Evolutionary conservation across 2,113 vertebrate species (phyloP).

Genomic region (Antechinus flavipes): DNA sequence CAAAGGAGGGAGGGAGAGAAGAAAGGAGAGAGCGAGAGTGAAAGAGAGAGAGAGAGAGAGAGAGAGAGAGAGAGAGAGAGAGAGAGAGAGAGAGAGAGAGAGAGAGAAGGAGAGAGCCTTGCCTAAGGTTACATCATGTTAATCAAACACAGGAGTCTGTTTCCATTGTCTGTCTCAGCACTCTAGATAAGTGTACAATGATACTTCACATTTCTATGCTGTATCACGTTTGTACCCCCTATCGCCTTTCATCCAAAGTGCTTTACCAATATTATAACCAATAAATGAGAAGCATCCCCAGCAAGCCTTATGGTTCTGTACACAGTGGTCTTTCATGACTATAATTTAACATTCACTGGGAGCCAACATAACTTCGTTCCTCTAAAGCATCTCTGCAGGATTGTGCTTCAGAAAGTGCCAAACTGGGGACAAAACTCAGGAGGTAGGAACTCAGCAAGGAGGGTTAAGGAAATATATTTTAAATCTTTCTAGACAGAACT

Average conservation of each 20-base stretch:
- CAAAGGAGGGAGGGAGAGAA: neutral
- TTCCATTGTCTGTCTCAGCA: conserved; percentile 15
- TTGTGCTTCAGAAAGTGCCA: neutral
- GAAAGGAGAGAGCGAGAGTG: too few relatives aligned
- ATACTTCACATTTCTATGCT: neutral
- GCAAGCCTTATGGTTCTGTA: neutral
- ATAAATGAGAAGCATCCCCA: neutral
- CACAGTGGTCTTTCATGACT: neutral
- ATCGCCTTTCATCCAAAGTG: conserved; percentile 63
- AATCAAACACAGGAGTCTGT: conserved; percentile 4
- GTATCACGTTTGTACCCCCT: conserved; percentile 2
- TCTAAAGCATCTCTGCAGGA: neutral
- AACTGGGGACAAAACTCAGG: neutral
- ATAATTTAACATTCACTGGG: neutral
- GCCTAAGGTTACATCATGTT: conserved; percentile 30
- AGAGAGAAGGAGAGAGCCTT: neutral
- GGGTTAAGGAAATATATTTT: neutral
- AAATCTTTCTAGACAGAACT: neutral
- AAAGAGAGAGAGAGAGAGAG: neutral
- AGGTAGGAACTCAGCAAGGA: neutral
- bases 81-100: neutral
- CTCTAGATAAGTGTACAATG: neutral
- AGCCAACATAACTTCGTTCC: neutral
- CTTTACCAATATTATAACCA: conserved; percentile 41
- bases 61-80: neutral